These are phyloP conservation scores for Oncopodura yosiiana DNA, from an alignment of 1,140 invertebrate species.

Conservation along the genomic window DNA sequence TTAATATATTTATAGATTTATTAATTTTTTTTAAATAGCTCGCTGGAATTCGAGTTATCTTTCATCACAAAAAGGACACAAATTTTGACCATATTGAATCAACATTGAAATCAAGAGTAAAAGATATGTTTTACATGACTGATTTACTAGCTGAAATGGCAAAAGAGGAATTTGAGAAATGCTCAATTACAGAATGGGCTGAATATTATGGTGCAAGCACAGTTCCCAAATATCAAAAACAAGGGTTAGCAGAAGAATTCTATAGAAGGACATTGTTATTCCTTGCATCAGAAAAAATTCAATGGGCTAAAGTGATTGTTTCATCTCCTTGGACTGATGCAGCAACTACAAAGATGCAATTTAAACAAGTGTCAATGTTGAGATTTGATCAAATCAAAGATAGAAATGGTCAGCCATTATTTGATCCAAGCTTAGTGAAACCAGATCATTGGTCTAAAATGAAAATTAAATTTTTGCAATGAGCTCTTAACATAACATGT, in stretches of 20 bases:
- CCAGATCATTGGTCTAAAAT: slow-evolving; percentile 19
- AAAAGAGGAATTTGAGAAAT: neutral
- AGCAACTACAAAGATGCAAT: too few relatives aligned
- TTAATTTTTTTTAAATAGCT: slow-evolving; percentile 5
- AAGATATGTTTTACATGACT: slow-evolving; percentile 10
- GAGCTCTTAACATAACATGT: too few relatives aligned
- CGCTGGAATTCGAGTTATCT: slow-evolving; percentile 13
- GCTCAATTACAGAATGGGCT: neutral
- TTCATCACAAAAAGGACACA: slow-evolving; percentile 10
- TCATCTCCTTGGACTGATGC: too few relatives aligned
- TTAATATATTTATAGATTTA: too few relatives aligned
- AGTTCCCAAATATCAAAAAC: too few relatives aligned
- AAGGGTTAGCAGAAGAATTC: too few relatives aligned
- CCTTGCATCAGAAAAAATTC: too few relatives aligned
- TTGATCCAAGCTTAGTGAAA: neutral
- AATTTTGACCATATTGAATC: neutral
- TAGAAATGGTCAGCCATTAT: slow-evolving; percentile 7
- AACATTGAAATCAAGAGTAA: neutral
- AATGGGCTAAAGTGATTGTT: too few relatives aligned
- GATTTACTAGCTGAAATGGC: slow-evolving; percentile 12
- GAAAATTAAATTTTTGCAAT: too few relatives aligned
- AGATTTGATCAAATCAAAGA: slow-evolving; percentile 11
- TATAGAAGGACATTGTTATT: too few relatives aligned
- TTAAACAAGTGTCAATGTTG: neutral
- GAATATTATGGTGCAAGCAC: too few relatives aligned